Conservation (phyloP, 2,113 vertebrate genomes). For the Alexandromys fortis region DNA sequence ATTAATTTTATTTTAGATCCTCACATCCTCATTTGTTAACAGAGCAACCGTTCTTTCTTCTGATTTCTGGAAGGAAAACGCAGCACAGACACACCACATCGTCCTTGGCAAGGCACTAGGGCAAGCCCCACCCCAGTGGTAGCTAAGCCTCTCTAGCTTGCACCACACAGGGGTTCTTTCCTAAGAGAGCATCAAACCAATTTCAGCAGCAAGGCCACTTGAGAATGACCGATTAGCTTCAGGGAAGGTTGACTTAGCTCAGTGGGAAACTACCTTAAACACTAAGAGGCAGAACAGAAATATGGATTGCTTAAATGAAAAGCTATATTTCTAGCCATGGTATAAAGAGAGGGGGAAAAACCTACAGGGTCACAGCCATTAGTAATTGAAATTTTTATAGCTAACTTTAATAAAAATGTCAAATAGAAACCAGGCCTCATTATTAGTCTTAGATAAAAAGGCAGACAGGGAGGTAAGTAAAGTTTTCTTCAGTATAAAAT, state of each 20-base stretch:
- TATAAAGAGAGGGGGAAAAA: slow-evolving; percentile 39
- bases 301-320: slow-evolving; percentile 55
- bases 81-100: background rate
- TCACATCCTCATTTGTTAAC: background rate
- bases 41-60: background rate
- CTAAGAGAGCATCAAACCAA: slow-evolving; percentile 38
- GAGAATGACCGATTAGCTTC: slow-evolving; percentile 65
- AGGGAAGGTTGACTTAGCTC: slow-evolving; percentile 66
- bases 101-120: slow-evolving; percentile 16
- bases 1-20: background rate
- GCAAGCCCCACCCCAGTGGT: background rate
- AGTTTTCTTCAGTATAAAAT: slow-evolving; percentile 42
- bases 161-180: background rate
- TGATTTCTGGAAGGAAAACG: background rate
- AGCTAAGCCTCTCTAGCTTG: background rate
- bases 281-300: slow-evolving; percentile 50
- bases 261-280: slow-evolving; percentile 61
- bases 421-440: background rate
- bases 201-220: slow-evolving; percentile 66
- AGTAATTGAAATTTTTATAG: slow-evolving; percentile 61
- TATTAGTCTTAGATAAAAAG: slow-evolving; percentile 47
- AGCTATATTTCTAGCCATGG: slow-evolving; percentile 34
- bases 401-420: slow-evolving; percentile 60
- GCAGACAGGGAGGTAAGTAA: background rate
- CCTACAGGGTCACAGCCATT: slow-evolving; percentile 60